These are phyloP conservation scores for Eriosoma lanigerum DNA, from an alignment of 1,140 invertebrate species.

Conservation along the genomic window DNA sequence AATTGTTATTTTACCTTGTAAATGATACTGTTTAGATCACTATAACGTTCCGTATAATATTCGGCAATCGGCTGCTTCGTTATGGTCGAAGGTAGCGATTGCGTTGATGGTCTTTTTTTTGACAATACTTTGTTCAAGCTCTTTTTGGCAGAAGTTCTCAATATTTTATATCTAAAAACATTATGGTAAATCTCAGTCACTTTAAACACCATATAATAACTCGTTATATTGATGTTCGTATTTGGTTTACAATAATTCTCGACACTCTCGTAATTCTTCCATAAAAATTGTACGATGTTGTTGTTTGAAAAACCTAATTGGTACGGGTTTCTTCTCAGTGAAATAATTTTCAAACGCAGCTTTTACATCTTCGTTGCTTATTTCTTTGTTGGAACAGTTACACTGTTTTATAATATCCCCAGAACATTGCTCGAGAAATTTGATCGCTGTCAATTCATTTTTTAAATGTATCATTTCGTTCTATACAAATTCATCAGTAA, in stretches of 20 bases:
- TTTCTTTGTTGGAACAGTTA: neutral
- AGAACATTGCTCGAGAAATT: neutral
- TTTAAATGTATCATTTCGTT: neutral
- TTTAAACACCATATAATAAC: too few species aligned
- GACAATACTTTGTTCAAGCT: too few species aligned
- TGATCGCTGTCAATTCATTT: neutral
- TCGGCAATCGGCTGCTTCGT: too few species aligned
- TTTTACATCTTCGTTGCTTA: neutral
- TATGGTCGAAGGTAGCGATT: too few species aligned
- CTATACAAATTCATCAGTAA: neutral
- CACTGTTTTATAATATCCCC: neutral
- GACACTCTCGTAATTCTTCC: neutral
- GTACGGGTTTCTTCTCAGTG: neutral
- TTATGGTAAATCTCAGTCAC: too few species aligned
- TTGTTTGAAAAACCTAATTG: neutral
- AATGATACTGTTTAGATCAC: neutral
- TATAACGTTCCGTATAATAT: neutral
- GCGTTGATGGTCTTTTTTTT: neutral
- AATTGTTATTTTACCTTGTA: neutral
- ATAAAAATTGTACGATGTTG: neutral
- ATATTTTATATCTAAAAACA: neutral
- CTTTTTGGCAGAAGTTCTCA: neutral
- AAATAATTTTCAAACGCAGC: neutral
- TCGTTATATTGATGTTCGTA: too few species aligned
- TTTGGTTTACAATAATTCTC: neutral